Evolutionary conservation across 2,113 vertebrate species (phyloP), one percentile per base, ranked within the genome.

Genomic region (Myiagra hebetior): DNA sequence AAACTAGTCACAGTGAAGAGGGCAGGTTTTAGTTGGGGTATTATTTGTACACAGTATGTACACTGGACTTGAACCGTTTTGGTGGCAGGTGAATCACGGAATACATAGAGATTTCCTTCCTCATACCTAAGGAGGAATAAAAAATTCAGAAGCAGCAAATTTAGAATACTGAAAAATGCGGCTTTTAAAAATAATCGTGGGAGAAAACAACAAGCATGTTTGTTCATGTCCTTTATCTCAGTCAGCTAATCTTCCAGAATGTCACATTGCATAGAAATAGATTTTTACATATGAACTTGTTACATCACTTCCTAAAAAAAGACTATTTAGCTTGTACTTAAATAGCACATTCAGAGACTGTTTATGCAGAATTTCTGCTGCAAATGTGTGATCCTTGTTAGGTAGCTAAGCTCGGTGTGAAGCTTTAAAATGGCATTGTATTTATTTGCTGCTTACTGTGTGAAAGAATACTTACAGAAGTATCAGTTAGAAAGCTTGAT

Each of bases 241-340:
- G 69, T 91, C 89, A 94, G 84, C 89, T 97, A 93, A 94, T 96
- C 94, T 93, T 87, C 77, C 74, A 87, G 94, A 97, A 97, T 95
- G 92, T 89, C 96, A 97, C 86, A 69, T 88, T 91, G 89, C 64
- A 91, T 94, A 95, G 94, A 97, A 97, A 97, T 97, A 97, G 92
- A 95, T 78, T 89, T 96, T 87, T 96, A 96, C 96, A 97, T 94
- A 94, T 96, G 97, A 97, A 97, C 95, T 95, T 95, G 94, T 97
- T 95, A 95, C 96, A 95, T 97, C 97, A 97, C 55, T 95, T 96
- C 87, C 94, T 92, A 95, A 96, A 96, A 96, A 94, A 92, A 89
- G 94, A 85, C 62, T 95, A 77, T 96, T 97, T 90, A 87, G 59
- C 88, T 94, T 86, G 88, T 72, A 92, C 80, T 94, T 96, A 92